Conservation (phyloP, 2,797 vertebrate genomes). For the Xyrichtys novacula region DNA sequence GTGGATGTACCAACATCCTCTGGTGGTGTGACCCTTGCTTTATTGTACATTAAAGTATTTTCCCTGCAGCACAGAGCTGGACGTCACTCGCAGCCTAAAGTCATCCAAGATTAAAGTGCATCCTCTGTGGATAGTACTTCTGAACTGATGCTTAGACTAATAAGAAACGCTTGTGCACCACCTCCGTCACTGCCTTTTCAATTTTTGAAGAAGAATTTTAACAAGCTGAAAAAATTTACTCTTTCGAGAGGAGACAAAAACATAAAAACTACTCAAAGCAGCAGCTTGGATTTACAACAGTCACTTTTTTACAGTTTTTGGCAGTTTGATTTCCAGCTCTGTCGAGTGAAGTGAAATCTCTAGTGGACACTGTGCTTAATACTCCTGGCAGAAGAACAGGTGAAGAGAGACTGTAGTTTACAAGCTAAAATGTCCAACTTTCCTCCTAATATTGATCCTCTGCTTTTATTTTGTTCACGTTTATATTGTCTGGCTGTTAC, state of each 20-base stretch:
- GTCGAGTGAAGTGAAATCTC: constrained; percentile 12
- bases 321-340: constrained; percentile 3
- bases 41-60: no score
- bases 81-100: no score
- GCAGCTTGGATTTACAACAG: not conserved
- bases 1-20: no score
- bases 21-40: no score
- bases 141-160: not conserved
- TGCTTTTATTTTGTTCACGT: not conserved
- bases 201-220: not conserved
- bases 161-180: not conserved
- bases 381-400: not conserved
- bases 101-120: no score
- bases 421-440: not conserved
- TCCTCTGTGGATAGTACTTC: not conserved
- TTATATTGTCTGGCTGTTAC: not conserved
- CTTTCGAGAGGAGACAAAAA: not conserved
- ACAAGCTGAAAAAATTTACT: not conserved
- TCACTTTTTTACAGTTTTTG: constrained; percentile 2
- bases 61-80: no score
- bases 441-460: not conserved
- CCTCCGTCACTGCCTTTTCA: not conserved
- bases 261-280: not conserved
- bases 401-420: not conserved
- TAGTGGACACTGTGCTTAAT: not conserved